These are phyloP conservation scores for Rousettus madagascariensis DNA, from an alignment of 2,797 vertebrate genomes.

Conservation along the genomic window DNA sequence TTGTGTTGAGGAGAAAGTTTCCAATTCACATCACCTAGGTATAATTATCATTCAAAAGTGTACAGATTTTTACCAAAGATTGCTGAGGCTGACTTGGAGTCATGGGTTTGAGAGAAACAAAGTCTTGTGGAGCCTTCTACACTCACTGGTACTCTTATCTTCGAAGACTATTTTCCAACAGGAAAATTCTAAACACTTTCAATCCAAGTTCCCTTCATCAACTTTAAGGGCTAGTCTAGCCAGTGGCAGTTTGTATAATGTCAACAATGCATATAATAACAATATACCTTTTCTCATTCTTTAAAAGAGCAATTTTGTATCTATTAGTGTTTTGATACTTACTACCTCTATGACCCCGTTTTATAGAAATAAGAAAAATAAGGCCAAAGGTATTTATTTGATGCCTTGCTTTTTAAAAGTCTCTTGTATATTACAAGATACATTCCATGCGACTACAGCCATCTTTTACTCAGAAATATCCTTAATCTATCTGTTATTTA, in stretches of 20 bases:
- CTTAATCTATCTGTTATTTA: not conserved
- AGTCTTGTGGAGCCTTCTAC: not conserved
- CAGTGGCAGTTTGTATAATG: not conserved
- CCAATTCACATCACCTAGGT: not conserved
- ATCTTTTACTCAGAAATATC: not conserved
- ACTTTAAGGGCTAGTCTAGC: not conserved
- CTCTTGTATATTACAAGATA: not conserved
- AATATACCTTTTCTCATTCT: not conserved
- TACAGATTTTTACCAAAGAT: not conserved
- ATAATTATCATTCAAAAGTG: not conserved
- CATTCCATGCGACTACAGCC: not conserved
- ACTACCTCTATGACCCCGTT: not conserved
- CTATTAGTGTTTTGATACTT: not conserved
- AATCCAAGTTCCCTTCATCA: not conserved
- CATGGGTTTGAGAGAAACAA: not conserved
- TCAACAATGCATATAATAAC: not conserved
- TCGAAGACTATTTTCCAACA: not conserved
- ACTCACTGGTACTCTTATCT: not conserved
- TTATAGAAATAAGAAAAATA: not conserved
- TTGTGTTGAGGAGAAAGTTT: constrained; percentile 7
- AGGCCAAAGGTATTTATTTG: not conserved
- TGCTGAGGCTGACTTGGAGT: not conserved
- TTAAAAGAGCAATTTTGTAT: not conserved
- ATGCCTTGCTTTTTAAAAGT: not conserved
- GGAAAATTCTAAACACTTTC: not conserved